These are phyloP conservation scores for Herpailurus yagouaroundi DNA, from an alignment of 2,113 vertebrate species.

Conservation along the genomic window DNA sequence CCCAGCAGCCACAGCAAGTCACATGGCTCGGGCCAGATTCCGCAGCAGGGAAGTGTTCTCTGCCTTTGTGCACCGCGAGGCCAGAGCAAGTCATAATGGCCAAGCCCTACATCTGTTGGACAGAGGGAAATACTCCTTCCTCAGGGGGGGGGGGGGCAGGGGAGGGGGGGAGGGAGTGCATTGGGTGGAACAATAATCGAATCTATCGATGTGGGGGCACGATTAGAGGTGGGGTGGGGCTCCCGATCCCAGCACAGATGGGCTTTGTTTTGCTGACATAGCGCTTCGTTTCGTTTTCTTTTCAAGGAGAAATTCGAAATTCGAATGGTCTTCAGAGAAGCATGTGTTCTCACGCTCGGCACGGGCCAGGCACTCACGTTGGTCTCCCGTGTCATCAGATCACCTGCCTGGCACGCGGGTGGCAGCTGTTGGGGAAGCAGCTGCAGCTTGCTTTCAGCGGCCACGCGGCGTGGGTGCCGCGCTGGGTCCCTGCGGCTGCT, in stretches of 20 bases:
- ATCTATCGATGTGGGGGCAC: accelerated
- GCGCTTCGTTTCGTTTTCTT: not conserved
- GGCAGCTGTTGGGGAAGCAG: too few relatives aligned
- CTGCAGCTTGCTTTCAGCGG: accelerated
- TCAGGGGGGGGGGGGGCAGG: too few relatives aligned
- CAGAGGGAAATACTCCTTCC: not conserved
- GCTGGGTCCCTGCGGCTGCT: not conserved
- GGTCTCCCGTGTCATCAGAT: not conserved
- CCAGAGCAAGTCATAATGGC: too few relatives aligned
- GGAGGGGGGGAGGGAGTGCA: too few relatives aligned
- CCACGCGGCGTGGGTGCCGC: accelerated
- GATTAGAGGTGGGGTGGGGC: not conserved
- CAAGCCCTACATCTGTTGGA: not conserved
- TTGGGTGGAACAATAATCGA: not conserved
- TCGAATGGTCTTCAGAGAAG: not conserved
- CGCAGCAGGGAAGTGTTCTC: not conserved
- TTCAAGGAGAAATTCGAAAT: not conserved
- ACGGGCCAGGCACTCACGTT: not conserved
- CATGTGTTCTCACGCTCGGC: not conserved
- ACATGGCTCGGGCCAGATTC: not conserved
- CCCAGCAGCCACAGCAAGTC: not conserved
- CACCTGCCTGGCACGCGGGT: not conserved
- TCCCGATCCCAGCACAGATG: not conserved
- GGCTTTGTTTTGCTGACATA: not conserved
- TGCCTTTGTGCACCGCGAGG: accelerated